Percentiles rank a stretch among this genome's conserved stretches.
These are phyloP conservation scores for Actinia equina DNA, from an alignment of 64 coral and sea anemone species.

Conservation along the genomic window DNA sequence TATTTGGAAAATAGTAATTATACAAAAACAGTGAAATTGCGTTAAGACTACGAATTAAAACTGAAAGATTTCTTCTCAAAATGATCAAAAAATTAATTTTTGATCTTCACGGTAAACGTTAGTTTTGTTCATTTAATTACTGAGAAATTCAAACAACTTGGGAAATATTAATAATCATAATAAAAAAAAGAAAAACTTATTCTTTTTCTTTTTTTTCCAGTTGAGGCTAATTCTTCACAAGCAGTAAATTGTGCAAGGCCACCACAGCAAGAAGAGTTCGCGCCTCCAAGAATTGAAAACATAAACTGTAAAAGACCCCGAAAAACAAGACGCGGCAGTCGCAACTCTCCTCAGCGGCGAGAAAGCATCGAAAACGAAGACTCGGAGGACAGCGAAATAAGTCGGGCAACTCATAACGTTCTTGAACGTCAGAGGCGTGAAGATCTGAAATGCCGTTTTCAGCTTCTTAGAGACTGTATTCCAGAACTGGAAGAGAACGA, in stretches of 20 bases:
- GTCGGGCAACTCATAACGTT: slow-evolving; percentile 94
- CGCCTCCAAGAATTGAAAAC: slow-evolving; percentile 57
- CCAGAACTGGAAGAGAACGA: slow-evolving; percentile 95
- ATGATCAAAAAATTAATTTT: neutral
- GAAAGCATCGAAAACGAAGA: slow-evolving; percentile 77
- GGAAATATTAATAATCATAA: neutral
- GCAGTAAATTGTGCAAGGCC: neutral
- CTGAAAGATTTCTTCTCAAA: neutral
- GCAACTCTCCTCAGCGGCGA: slow-evolving; percentile 53
- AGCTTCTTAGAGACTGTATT: slow-evolving; percentile 83
- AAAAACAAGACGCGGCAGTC: slow-evolving; percentile 56
- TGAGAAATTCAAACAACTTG: neutral
- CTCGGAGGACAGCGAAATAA: slow-evolving; percentile 94
- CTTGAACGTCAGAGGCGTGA: slow-evolving; percentile 86
- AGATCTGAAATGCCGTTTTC: slow-evolving; percentile 96
- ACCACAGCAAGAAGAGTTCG: slow-evolving; percentile 60
- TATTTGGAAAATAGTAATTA: slow-evolving; percentile 6
- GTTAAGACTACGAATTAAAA: neutral
- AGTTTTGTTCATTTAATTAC: neutral
- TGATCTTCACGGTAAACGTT: neutral
- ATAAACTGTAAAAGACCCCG: slow-evolving; percentile 34
- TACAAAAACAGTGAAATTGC: neutral
- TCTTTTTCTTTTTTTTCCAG: slow-evolving; percentile 11
- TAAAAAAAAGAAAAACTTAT: neutral
- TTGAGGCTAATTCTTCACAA: slow-evolving; percentile 29